Base-by-base conservation (phyloP, 2,888 invertebrate species). In the Druceiella hillmani region DNA sequence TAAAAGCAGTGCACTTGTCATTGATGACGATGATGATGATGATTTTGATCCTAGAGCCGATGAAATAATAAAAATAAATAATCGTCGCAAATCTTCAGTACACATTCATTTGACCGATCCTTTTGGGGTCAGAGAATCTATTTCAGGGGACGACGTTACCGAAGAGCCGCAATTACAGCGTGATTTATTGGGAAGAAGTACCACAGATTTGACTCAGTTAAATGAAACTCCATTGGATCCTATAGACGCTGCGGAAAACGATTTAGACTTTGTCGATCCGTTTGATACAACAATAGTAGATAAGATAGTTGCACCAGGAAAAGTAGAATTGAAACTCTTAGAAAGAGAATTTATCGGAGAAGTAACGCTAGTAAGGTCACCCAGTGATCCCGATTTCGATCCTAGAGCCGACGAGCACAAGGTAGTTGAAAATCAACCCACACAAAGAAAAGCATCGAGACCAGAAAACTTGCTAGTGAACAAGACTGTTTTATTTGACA, bases 251-350 rank as follows among this genome's bases (percentile, higher is more conserved):
- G n/a, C n/a, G n/a, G n/a, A n/a, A 6, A 74, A 75, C 42, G 61
- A 65, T 38, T 57, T 60, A 40, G 81, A 77, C 35, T 76, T 78
- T 52, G 78, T 81, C 36, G 91, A 91, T 65, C 91, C 91, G 0
- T 91, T 92, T 52, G 91, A 91, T 55, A 91, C 91, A 1, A 87
- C 89, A 1, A 76, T 79, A 17, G 78, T 87, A 2, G 79, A 80
- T 51, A 74, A 75, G 35, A 74, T 83, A 20, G 77, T 82, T 28
- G 79, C 82, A 36, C 87, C 88, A 0, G 87, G 87, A 24, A 81
- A 78, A 59, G 78, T 83, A 4, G 89, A 90, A 61, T 58, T 89
- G 2, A 86, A 87, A 56, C 77, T 83, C 50, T 62, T 89, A 26
- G 89, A 88, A 60, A 76, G 81, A 54, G 88, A 89, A 59, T 60